Conservation (phyloP, 2,888 invertebrate species). For the Sylvicola cinctus region DNA sequence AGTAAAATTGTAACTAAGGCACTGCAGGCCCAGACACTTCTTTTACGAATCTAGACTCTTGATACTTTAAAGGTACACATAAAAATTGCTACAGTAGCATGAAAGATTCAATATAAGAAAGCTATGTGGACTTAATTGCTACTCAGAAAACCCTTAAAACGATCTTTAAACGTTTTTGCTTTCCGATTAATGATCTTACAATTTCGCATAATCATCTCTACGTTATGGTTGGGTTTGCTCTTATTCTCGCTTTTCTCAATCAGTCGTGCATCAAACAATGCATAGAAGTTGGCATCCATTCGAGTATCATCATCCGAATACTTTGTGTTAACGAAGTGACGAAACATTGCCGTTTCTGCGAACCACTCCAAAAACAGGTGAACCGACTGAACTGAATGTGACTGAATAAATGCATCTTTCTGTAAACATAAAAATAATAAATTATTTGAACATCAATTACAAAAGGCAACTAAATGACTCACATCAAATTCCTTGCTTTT, state of each 20-base stretch:
- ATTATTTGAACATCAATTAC: neutral
- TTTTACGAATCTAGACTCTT: no score
- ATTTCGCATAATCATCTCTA: conserved; percentile 13
- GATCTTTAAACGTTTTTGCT: conserved; percentile 13
- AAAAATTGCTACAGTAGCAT: no score
- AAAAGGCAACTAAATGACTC: neutral
- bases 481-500: conserved; percentile 11
- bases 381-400: conserved; percentile 38
- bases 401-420: conserved; percentile 51
- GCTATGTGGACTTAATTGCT: no score
- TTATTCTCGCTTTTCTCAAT: conserved; percentile 13
- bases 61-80: no score
- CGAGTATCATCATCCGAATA: neutral
- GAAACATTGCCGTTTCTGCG: conserved; percentile 71
- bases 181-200: conserved; percentile 13
- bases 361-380: conserved; percentile 71
- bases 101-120: no score
- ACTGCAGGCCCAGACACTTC: no score
- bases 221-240: conserved; percentile 10
- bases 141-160: conserved; percentile 12
- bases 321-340: conserved; percentile 29
- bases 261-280: conserved; percentile 12
- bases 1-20: no score
- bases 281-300: conserved; percentile 9
- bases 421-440: conserved; percentile 24